A percentile compares a stretch with the other conserved stretches of the same genome.
Evolutionary conservation across 2,113 vertebrate genomes (phyloP).

Genomic region (Coptodon bakossiorum): DNA sequence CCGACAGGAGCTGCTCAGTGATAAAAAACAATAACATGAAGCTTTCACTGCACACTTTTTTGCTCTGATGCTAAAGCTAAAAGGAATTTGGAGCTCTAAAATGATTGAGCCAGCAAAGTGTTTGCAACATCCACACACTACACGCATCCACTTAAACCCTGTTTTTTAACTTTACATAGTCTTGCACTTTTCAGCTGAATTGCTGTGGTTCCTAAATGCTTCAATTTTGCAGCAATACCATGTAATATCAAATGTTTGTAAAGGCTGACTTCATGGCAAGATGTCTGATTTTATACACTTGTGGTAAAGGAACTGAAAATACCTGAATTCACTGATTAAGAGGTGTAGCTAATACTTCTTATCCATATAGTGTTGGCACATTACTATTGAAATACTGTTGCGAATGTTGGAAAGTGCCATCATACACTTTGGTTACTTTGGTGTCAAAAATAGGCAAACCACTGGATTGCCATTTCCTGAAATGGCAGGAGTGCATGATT

Average conservation of each 20-base stretch:
- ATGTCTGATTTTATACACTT: background rate
- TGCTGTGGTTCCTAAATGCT: background rate
- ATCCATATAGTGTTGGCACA: background rate
- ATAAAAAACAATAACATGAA: background rate
- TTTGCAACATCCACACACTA: fast-evolving
- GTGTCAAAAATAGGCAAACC: background rate
- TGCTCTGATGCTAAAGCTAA: background rate
- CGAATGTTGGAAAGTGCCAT: background rate
- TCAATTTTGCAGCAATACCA: background rate
- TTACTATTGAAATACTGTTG: background rate
- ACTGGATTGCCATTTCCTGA: background rate
- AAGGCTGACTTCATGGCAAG: background rate
- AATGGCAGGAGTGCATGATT: background rate
- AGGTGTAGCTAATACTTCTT: background rate
- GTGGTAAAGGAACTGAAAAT: background rate
- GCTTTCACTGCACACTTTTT: background rate
- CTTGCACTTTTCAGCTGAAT: background rate
- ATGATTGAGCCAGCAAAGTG: background rate
- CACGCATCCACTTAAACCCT: background rate
- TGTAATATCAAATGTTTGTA: background rate
- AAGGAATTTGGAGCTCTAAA: background rate
- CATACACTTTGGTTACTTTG: background rate
- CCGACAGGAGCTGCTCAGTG: background rate
- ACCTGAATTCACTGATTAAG: background rate
- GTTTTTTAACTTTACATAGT: background rate